These are phyloP conservation scores for Acanthurus lineatus DNA, from an alignment of 2,797 vertebrate genomes.

Conservation along the genomic window DNA sequence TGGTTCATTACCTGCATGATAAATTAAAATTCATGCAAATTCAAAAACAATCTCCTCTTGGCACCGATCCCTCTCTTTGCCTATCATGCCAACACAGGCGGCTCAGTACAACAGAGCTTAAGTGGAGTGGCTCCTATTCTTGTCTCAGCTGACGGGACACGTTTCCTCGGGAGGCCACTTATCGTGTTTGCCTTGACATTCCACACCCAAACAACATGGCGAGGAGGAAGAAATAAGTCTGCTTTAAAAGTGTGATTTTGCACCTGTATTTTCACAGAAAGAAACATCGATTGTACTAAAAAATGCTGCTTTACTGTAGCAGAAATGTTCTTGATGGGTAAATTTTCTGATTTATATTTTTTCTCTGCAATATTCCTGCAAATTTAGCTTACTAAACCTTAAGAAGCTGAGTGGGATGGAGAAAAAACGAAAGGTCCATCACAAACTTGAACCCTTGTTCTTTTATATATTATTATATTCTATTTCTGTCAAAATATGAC, in stretches of 20 bases:
- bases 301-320: not conserved
- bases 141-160: constrained; percentile 31
- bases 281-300: not conserved
- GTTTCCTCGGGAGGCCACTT: constrained; percentile 56
- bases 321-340: not conserved
- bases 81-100: constrained; percentile 37
- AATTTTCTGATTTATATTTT: not conserved
- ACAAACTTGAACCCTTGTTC: no score
- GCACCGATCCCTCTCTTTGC: constrained; percentile 9
- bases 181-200: constrained; percentile 49
- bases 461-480: no score
- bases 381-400: not conserved
- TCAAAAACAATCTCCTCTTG: constrained; percentile 13
- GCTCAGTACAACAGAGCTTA: not conserved
- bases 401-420: no score
- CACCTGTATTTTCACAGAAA: constrained; percentile 13
- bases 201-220: constrained; percentile 23
- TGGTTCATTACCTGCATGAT: not conserved
- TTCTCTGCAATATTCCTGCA: not conserved
- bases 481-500: no score
- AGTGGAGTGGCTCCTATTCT: constrained; percentile 41
- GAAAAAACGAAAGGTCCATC: no score
- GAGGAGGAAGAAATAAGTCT: not conserved
- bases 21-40: constrained; percentile 11
- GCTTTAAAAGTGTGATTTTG: not conserved